These are phyloP conservation scores for Gymnocheta viridis DNA, from an alignment of 2,888 invertebrate genomes.

Conservation along the genomic window DNA sequence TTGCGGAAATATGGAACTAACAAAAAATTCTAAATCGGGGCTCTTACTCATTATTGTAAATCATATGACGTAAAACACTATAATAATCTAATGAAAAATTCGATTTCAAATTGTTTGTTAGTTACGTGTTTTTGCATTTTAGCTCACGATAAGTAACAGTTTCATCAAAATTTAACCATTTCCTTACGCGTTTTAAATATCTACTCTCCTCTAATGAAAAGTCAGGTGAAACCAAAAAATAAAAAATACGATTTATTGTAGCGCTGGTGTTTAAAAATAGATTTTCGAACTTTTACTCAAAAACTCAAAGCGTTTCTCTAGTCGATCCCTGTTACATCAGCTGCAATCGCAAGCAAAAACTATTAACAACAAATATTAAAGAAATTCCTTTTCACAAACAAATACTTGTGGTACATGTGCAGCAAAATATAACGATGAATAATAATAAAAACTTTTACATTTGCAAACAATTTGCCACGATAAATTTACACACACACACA, in stretches of 20 bases:
- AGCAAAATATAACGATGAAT: constrained; percentile 38
- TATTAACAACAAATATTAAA: constrained; percentile 55
- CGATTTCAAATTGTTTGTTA: too few relatives aligned
- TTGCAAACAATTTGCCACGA: neutral
- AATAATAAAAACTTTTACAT: constrained; percentile 51
- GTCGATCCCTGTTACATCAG: constrained; percentile 33
- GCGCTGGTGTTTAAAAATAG: neutral
- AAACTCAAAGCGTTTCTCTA: neutral
- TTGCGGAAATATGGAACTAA: too few relatives aligned
- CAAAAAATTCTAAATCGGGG: too few relatives aligned
- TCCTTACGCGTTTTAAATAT: too few relatives aligned
- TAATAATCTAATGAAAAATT: too few relatives aligned
- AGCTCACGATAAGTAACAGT: too few relatives aligned
- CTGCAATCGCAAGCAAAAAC: constrained; percentile 29
- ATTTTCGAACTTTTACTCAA: neutral
- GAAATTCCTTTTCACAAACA: constrained; percentile 17
- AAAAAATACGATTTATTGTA: neutral
- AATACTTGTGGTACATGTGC: neutral
- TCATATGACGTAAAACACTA: too few relatives aligned
- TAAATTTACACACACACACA: neutral
- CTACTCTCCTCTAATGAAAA: too few relatives aligned
- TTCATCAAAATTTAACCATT: too few relatives aligned
- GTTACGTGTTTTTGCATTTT: too few relatives aligned
- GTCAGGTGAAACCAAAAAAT: too few relatives aligned
- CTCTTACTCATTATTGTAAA: too few relatives aligned